phyloP scores from a whole-genome alignment of 2,888 invertebrate species.

The Lycia hirtaria region DNA sequence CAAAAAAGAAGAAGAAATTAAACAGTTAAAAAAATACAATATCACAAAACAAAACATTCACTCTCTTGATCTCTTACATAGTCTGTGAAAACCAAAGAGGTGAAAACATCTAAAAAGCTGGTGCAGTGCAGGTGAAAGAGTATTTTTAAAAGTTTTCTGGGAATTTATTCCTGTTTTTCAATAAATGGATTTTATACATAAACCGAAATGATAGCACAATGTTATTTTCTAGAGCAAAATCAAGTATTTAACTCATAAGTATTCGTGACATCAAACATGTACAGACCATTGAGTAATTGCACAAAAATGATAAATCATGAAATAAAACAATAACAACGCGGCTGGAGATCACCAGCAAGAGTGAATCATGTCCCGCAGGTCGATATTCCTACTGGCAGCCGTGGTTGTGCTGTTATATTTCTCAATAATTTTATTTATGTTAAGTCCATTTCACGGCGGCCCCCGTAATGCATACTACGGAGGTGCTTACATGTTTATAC shows the following conservation, averaged over 20 bases:
- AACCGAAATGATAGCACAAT: too few species aligned
- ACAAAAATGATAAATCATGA: conserved; percentile 28
- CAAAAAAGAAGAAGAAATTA: too few species aligned
- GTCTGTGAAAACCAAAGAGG: too few species aligned
- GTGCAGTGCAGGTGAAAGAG: too few species aligned
- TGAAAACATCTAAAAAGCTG: too few species aligned
- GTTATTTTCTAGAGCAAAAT: neutral
- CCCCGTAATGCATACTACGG: conserved; percentile 56
- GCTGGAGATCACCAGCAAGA: neutral
- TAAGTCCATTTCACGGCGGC: conserved; percentile 69
- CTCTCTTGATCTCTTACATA: too few species aligned
- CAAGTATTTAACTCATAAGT: neutral
- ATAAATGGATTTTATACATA: too few species aligned
- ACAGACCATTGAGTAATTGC: neutral
- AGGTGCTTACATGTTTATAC: conserved; percentile 59
- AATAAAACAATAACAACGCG: conserved; percentile 28
- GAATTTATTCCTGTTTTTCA: too few species aligned
- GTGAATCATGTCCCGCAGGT: conserved; percentile 66
- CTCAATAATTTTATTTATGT: conserved; percentile 72
- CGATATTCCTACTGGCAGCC: conserved; percentile 67
- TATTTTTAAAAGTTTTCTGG: too few species aligned
- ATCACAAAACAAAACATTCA: too few species aligned
- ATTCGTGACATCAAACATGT: too few species aligned
- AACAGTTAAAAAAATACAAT: too few species aligned
- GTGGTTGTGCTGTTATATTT: conserved; percentile 73